A percentile compares a stretch with the other conserved stretches of the same genome.
These are phyloP conservation scores for Crypturellus tataupa DNA, from an alignment of 2,797 vertebrate species.

Conservation along the genomic window DNA sequence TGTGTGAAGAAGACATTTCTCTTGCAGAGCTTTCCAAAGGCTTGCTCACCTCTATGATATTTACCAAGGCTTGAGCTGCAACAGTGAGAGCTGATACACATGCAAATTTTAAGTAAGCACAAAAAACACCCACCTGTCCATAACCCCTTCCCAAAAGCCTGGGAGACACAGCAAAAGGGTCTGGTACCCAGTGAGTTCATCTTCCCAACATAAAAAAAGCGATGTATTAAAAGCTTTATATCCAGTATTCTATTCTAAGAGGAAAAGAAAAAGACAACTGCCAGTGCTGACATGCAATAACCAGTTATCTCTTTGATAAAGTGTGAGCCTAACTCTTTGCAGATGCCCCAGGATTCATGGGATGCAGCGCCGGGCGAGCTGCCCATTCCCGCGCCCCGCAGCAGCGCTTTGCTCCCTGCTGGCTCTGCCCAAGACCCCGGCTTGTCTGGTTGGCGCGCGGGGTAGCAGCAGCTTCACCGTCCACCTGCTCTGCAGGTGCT, in stretches of 20 bases:
- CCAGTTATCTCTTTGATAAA: background rate
- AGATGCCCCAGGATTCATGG: background rate
- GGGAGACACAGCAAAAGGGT: background rate
- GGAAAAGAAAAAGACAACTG: background rate
- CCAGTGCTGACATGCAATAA: background rate
- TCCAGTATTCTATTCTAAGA: background rate
- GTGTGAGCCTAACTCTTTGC: background rate
- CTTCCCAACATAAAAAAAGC: background rate
- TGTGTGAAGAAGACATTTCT: background rate
- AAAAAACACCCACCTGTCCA: background rate
- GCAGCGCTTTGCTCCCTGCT: accelerated
- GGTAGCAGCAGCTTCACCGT: background rate
- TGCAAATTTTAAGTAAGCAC: background rate
- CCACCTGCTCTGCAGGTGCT: background rate
- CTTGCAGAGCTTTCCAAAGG: background rate
- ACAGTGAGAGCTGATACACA: background rate
- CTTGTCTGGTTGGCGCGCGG: background rate
- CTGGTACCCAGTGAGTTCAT: background rate
- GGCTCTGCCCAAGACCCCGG: background rate
- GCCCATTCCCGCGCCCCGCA: background rate
- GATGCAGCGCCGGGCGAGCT: background rate
- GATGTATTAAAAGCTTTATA: background rate
- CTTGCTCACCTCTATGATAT: background rate
- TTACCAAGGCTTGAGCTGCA: background rate
- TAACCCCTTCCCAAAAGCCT: background rate